Conservation (phyloP, 2,113 vertebrate genomes). For the Mesocricetus auratus region DNA sequence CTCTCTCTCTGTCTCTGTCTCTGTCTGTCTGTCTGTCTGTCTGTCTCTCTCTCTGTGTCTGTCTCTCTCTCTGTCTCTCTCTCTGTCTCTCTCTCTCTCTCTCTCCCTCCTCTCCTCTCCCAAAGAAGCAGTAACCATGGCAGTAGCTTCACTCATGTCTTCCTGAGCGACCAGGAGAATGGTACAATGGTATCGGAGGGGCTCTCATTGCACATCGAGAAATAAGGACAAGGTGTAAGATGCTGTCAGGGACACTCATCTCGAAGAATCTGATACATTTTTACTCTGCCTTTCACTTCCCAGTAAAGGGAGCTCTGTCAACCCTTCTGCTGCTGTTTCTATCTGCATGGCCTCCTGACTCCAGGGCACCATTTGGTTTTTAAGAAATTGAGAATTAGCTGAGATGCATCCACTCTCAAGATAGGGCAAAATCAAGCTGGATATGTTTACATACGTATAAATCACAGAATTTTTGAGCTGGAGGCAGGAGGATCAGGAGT, state of each 20-base stretch:
- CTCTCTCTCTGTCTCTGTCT: neutral
- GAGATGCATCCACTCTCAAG: neutral
- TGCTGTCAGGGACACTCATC: accelerated
- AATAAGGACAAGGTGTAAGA: neutral
- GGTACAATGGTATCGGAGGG: neutral
- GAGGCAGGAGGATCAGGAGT: neutral
- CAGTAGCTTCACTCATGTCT: neutral
- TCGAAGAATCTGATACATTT: too few relatives aligned
- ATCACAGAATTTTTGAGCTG: neutral
- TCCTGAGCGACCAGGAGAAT: neutral
- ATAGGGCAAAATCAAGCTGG: neutral
- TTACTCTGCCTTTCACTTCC: neutral
- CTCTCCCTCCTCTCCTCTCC: too few relatives aligned
- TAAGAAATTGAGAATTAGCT: neutral
- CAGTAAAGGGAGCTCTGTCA: neutral
- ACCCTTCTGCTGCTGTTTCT: neutral
- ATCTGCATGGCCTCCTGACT: neutral
- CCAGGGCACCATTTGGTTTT: neutral
- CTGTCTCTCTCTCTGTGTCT: neutral
- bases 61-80: neutral
- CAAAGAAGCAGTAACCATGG: neutral
- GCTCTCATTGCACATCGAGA: neutral
- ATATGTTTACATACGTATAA: neutral
- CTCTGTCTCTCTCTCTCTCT: neutral
- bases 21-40: too few relatives aligned